These are phyloP conservation scores for Laothoe populi DNA, from an alignment of 2,888 invertebrate genomes.

Conservation along the genomic window DNA sequence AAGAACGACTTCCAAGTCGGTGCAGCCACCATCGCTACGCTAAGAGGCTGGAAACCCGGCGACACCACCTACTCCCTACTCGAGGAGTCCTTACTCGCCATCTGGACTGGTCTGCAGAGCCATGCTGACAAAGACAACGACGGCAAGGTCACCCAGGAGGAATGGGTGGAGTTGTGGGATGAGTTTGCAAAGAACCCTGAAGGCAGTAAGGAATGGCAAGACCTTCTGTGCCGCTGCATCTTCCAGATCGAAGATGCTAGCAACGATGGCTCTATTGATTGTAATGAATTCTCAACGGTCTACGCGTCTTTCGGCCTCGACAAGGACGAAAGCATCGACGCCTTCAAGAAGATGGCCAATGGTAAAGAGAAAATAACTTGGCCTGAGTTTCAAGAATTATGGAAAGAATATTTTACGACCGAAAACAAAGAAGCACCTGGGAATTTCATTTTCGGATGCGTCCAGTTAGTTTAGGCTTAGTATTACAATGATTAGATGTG, in stretches of 20 bases:
- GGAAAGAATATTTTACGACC: conserved; percentile 93
- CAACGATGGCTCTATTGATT: conserved; percentile 90
- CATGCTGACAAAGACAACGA: conserved; percentile 94
- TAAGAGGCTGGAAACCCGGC: conserved; percentile 90
- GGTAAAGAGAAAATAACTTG: conserved; percentile 89
- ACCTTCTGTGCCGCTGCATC: conserved; percentile 93
- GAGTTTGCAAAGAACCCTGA: conserved; percentile 90
- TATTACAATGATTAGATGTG: background rate
- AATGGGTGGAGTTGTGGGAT: conserved; percentile 96
- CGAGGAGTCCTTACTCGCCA: conserved; percentile 89
- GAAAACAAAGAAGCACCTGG: conserved; percentile 91
- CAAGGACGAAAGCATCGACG: conserved; percentile 89
- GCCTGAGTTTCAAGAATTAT: conserved; percentile 90
- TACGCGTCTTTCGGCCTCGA: conserved; percentile 92
- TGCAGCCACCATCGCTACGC: conserved; percentile 91
- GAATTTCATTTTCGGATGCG: conserved; percentile 90
- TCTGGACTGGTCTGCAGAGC: conserved; percentile 93
- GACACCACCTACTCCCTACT: conserved; percentile 90
- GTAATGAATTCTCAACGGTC: conserved; percentile 92
- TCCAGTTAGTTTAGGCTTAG: no score
- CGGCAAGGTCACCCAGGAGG: conserved; percentile 93
- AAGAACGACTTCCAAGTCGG: conserved; percentile 94
- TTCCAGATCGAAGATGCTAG: conserved; percentile 94
- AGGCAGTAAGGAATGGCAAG: conserved; percentile 92
- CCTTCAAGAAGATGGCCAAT: conserved; percentile 92